phyloP scores from a whole-genome alignment of 1,140 invertebrate genomes.

The Danaus melanippus region DNA sequence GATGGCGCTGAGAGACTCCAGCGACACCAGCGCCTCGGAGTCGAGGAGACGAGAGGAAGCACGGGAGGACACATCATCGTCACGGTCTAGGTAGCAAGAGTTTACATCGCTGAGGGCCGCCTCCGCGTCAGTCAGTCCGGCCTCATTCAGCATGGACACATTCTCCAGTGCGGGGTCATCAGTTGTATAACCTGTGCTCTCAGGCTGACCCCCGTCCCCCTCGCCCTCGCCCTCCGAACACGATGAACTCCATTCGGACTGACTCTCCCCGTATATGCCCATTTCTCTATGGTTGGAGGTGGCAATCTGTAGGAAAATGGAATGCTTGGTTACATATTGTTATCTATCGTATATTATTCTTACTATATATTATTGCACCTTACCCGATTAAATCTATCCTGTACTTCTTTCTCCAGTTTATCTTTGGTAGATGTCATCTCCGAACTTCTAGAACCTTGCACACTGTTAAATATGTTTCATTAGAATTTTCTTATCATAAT shows the following conservation, averaged over 20 bases:
- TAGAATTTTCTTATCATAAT: too few relatives aligned
- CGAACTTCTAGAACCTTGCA: constrained; percentile 43
- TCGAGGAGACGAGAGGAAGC: constrained; percentile 85
- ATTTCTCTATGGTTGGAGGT: constrained; percentile 58
- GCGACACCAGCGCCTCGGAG: constrained; percentile 81
- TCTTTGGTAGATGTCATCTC: constrained; percentile 46
- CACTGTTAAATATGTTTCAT: constrained; percentile 34
- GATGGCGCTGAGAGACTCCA: constrained; percentile 84
- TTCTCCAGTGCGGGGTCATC: constrained; percentile 88
- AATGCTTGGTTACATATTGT: neutral
- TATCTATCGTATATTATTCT: too few relatives aligned
- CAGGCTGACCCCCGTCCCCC: constrained; percentile 74
- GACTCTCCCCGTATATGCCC: constrained; percentile 74
- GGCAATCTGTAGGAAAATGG: constrained; percentile 30
- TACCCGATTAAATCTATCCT: constrained; percentile 59
- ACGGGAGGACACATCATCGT: constrained; percentile 83
- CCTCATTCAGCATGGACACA: constrained; percentile 86
- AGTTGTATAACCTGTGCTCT: constrained; percentile 85
- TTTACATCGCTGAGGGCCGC: constrained; percentile 88
- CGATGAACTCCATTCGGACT: constrained; percentile 83
- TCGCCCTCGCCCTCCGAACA: constrained; percentile 69
- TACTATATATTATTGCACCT: constrained; percentile 2
- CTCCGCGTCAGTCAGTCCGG: constrained; percentile 88
- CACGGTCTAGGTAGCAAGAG: constrained; percentile 84
- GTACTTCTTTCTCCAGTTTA: constrained; percentile 50